These are phyloP conservation scores for honey bee (Apis mellifera) DNA, from an alignment of 1,140 invertebrate species.

Conservation along the genomic window DNA sequence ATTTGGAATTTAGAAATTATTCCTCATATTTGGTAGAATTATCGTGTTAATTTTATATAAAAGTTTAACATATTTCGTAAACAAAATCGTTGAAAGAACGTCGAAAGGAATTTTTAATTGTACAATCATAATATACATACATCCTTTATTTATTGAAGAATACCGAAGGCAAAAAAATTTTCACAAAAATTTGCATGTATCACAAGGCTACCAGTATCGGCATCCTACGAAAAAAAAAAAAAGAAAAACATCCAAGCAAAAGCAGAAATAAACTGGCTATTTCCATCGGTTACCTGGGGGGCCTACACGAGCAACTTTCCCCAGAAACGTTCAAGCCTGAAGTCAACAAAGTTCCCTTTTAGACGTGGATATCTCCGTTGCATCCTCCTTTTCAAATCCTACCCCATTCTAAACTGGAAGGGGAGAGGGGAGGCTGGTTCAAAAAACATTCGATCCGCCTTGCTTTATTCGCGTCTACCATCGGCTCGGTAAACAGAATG, in stretches of 20 bases:
- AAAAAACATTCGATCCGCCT: conserved; percentile 13
- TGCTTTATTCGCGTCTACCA: not conserved
- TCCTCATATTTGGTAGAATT: too few species aligned
- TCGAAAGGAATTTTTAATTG: too few species aligned
- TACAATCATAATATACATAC: too few species aligned
- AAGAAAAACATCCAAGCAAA: not conserved
- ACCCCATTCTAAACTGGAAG: not conserved
- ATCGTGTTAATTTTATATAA: too few species aligned
- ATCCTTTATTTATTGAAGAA: too few species aligned
- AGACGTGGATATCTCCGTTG: not conserved
- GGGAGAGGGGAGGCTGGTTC: not conserved
- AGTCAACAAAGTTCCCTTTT: not conserved
- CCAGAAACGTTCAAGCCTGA: too few species aligned
- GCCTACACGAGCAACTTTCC: not conserved
- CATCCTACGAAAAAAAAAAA: not conserved
- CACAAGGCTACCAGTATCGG: too few species aligned
- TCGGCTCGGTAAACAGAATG: conserved; percentile 34
- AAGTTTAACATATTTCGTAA: too few species aligned
- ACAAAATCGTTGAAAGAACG: too few species aligned
- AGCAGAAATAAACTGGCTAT: not conserved
- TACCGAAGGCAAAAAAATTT: too few species aligned
- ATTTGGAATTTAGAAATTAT: not conserved
- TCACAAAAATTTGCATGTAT: too few species aligned
- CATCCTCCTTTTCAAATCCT: not conserved
- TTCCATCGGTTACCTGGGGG: too few species aligned